These are phyloP conservation scores for Ranitomeya imitator DNA, from an alignment of 2,113 vertebrate genomes.

Conservation along the genomic window DNA sequence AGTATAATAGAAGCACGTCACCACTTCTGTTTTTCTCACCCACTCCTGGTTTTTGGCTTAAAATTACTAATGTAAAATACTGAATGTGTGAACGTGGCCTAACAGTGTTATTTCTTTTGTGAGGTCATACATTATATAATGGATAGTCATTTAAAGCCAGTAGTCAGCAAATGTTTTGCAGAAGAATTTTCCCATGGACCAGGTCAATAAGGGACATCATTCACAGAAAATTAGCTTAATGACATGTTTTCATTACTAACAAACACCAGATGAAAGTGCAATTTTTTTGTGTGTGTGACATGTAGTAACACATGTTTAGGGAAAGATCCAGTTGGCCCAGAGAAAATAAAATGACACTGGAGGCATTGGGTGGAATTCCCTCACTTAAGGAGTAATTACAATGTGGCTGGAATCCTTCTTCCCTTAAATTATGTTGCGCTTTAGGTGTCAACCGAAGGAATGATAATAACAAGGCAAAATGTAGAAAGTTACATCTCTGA, in stretches of 20 bases:
- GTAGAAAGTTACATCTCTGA: slow-evolving; percentile 22
- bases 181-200: slow-evolving; percentile 45
- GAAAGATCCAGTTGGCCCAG: slow-evolving; percentile 40
- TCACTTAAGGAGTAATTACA: slow-evolving; percentile 51
- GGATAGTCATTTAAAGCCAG: not conserved
- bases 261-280: slow-evolving; percentile 53
- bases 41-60: no score
- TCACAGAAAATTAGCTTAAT: slow-evolving; percentile 53
- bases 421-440: slow-evolving; percentile 42
- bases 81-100: no score
- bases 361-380: slow-evolving; percentile 49
- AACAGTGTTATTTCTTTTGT: not conserved
- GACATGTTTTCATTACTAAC: slow-evolving; percentile 57
- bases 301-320: slow-evolving; percentile 48
- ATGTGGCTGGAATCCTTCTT: slow-evolving; percentile 45
- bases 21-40: no score
- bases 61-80: no score
- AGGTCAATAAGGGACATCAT: slow-evolving; percentile 48
- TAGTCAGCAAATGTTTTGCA: not conserved
- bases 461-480: slow-evolving; percentile 53
- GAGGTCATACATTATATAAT: not conserved
- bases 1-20: no score
- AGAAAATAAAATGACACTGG: slow-evolving; percentile 49
- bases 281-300: slow-evolving; percentile 39
- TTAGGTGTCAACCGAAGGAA: slow-evolving; percentile 48